These are phyloP conservation scores for Dyspetes luteomarginatus DNA, from an alignment of 2,888 invertebrate species.

Conservation along the genomic window DNA sequence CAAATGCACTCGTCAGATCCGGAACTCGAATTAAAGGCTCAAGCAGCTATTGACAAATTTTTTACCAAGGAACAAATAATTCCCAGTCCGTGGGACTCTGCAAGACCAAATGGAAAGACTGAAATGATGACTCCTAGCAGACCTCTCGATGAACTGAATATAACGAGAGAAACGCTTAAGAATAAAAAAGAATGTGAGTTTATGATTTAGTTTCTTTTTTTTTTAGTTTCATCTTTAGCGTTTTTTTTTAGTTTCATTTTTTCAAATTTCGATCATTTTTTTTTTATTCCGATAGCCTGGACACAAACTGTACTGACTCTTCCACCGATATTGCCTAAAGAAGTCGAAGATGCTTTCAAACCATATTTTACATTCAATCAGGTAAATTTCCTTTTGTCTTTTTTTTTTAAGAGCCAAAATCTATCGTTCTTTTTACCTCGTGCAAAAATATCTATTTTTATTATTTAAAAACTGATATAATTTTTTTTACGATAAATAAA, in stretches of 20 bases:
- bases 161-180: slow-evolving; percentile 67
- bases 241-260: too few relatives aligned
- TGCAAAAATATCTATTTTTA: too few relatives aligned
- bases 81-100: slow-evolving; percentile 85
- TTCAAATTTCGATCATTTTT: background rate
- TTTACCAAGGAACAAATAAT: slow-evolving; percentile 86
- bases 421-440: background rate
- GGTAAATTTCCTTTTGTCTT: slow-evolving; percentile 70
- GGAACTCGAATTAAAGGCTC: slow-evolving; percentile 86
- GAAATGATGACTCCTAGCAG: slow-evolving; percentile 71
- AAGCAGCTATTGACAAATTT: slow-evolving; percentile 88
- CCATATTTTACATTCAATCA: slow-evolving; percentile 87
- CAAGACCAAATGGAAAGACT: slow-evolving; percentile 55
- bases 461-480: too few relatives aligned
- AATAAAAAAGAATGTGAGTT: slow-evolving; percentile 76
- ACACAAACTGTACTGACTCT: slow-evolving; percentile 88
- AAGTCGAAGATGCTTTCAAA: slow-evolving; percentile 86
- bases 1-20: slow-evolving; percentile 87
- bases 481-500: too few relatives aligned
- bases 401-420: slow-evolving; percentile 20
- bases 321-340: slow-evolving; percentile 86
- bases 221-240: too few relatives aligned
- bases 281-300: slow-evolving; percentile 84
- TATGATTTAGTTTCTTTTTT: background rate
- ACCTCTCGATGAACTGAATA: slow-evolving; percentile 63